phyloP scores from a whole-genome alignment of 2,113 vertebrate genomes.

The Meles meles region DNA sequence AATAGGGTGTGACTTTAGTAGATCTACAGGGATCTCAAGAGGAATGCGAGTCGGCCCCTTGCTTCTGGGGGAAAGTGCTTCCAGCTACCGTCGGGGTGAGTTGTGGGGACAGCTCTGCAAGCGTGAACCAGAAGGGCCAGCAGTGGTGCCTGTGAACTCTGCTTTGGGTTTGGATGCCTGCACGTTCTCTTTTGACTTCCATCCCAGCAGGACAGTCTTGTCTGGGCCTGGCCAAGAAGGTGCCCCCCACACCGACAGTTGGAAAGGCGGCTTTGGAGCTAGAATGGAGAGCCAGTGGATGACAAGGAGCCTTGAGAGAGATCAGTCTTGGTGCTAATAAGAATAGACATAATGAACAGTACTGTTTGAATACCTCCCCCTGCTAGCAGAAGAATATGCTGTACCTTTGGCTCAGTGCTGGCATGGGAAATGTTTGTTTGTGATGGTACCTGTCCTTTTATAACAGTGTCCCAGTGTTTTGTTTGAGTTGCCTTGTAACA shows the following conservation, averaged over 20 bases:
- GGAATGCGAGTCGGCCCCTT: background rate
- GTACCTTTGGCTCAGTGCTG: background rate
- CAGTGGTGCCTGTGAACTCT: background rate
- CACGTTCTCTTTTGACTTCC: background rate
- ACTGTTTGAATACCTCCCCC: background rate
- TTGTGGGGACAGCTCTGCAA: background rate
- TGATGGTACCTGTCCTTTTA: background rate
- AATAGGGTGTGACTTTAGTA: background rate
- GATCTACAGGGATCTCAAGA: background rate
- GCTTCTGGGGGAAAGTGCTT: background rate
- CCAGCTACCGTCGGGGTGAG: background rate
- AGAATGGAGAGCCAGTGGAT: background rate
- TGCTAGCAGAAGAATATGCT: background rate
- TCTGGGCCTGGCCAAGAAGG: background rate
- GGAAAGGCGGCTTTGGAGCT: background rate
- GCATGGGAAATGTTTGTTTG: background rate
- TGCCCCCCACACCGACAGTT: background rate
- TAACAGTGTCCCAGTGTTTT: background rate
- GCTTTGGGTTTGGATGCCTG: background rate
- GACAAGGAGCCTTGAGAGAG: background rate
- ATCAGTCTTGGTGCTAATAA: background rate
- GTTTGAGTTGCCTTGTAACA: background rate
- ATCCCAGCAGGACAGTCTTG: background rate
- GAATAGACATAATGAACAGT: background rate
- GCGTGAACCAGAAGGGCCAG: background rate